Evolutionary conservation across 2,797 vertebrate genomes (phyloP).

Genomic region (Nyctibius grandis): DNA sequence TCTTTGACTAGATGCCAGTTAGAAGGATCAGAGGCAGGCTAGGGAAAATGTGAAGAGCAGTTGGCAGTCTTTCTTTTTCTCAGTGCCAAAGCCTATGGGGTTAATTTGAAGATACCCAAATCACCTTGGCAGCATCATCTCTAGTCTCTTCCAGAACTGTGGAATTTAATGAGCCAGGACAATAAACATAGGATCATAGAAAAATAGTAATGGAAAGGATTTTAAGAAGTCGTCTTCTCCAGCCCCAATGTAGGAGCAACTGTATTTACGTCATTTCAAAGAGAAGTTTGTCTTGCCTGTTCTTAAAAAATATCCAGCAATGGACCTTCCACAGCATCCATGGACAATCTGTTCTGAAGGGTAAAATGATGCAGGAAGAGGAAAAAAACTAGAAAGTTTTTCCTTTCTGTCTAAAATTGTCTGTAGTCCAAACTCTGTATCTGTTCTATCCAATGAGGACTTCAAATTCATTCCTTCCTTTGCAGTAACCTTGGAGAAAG

Average conservation of each 20-base stretch:
- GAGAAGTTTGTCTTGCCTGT: neutral
- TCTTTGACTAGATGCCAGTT: constrained; percentile 62
- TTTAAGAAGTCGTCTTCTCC: neutral
- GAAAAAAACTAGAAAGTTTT: neutral
- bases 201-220: neutral
- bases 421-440: neutral
- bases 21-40: constrained; percentile 58
- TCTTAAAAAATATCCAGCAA: neutral
- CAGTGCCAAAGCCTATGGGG: constrained; percentile 42
- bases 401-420: neutral
- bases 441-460: neutral
- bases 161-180: constrained; percentile 4
- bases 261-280: neutral
- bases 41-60: constrained; percentile 52
- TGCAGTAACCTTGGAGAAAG: neutral
- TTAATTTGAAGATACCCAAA: constrained; percentile 34
- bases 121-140: constrained; percentile 22
- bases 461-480: neutral
- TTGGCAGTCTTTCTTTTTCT: constrained; percentile 53
- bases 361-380: neutral
- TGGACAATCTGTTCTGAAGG: neutral
- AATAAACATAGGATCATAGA: constrained; percentile 2
- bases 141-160: constrained; percentile 24
- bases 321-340: neutral
- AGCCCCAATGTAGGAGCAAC: neutral